These are phyloP conservation scores for Brachionus asplanchnoidis DNA, from an alignment of 1,140 invertebrate species.

Conservation along the genomic window DNA sequence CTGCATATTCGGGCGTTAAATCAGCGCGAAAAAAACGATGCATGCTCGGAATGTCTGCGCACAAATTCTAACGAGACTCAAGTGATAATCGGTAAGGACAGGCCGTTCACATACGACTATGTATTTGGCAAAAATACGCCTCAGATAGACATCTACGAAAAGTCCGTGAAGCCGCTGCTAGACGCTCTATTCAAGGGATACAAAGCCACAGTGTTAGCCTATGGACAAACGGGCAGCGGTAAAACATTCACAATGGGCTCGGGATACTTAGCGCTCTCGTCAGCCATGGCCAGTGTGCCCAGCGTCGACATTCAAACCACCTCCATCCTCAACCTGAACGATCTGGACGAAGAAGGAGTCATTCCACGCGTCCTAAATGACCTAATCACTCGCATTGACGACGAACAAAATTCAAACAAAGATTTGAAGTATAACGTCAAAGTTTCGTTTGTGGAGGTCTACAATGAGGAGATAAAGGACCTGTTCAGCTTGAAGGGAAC, in stretches of 20 bases:
- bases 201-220: constrained; percentile 62
- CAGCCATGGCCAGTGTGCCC: no score
- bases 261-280: no score
- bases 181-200: constrained; percentile 57
- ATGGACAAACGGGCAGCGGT: constrained; percentile 73
- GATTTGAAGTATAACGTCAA: background rate
- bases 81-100: constrained; percentile 73
- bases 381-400: no score
- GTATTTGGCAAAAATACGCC: constrained; percentile 67
- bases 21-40: constrained; percentile 62
- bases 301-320: no score
- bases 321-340: no score
- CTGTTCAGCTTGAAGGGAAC: background rate
- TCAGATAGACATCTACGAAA: constrained; percentile 72
- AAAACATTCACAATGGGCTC: no score
- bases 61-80: constrained; percentile 45
- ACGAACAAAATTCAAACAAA: no score
- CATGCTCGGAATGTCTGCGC: constrained; percentile 52
- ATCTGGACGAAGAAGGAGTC: no score
- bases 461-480: constrained; percentile 39
- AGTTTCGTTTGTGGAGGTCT: constrained; percentile 30
- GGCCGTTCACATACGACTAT: constrained; percentile 79
- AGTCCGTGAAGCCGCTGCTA: constrained; percentile 69
- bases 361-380: no score
- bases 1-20: constrained; percentile 74